Conservation (phyloP, 2,888 invertebrate species). For the Ophion costatus region DNA sequence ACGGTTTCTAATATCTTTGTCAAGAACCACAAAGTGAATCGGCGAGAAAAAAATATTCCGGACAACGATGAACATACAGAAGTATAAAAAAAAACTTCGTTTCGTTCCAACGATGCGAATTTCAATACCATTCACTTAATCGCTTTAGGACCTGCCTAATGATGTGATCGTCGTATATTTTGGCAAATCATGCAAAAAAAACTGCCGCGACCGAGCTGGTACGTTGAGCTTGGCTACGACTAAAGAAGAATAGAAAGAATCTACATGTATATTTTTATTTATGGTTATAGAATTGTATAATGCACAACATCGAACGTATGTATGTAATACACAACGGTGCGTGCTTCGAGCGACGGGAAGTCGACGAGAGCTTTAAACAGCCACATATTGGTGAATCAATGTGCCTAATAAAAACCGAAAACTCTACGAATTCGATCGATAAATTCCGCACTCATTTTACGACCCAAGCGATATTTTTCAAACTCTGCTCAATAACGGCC, state of each 20-base stretch:
- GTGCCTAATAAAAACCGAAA: constrained; percentile 60
- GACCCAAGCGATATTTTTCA: background rate
- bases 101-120: background rate
- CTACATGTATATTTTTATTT: constrained; percentile 24
- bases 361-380: constrained; percentile 63
- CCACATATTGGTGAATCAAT: constrained; percentile 83
- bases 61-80: background rate
- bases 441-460: background rate
- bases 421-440: constrained; percentile 15
- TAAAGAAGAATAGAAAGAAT: background rate
- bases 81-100: background rate
- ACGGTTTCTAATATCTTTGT: background rate
- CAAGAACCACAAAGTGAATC: background rate
- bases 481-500: no score
- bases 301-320: constrained; percentile 48
- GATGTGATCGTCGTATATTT: background rate
- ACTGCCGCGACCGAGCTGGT: background rate
- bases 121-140: background rate
- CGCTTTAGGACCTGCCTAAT: background rate
- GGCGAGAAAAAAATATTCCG: background rate
- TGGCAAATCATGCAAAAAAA: background rate
- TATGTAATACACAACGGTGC: constrained; percentile 43
- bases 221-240: constrained; percentile 3
- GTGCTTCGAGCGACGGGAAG: constrained; percentile 8
- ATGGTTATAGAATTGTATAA: constrained; percentile 57